Percentiles rank a stretch among this genome's conserved stretches.
Conservation (phyloP, 2,888 invertebrate species). For the Blastobasis lacticolella region DNA sequence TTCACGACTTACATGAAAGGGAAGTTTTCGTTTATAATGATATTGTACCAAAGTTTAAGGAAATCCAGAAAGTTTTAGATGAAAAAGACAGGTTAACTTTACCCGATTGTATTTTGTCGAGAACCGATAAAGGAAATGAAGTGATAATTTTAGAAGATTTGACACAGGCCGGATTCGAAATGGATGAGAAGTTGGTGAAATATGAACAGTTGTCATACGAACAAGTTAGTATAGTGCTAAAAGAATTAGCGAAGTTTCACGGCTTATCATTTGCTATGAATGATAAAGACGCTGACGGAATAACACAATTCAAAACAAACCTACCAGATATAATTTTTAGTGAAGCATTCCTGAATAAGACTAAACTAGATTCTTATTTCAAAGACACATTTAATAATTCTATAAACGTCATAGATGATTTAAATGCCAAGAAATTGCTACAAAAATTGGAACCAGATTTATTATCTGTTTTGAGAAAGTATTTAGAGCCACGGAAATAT, state of each 20-base stretch:
- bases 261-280: constrained; percentile 46
- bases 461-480: constrained; percentile 38
- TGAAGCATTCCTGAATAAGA: constrained; percentile 45
- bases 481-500: constrained; percentile 30
- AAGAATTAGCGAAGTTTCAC: constrained; percentile 54
- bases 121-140: constrained; percentile 38
- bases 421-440: constrained; percentile 34
- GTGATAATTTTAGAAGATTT: constrained; percentile 55
- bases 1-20: constrained; percentile 48
- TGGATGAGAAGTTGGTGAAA: constrained; percentile 32
- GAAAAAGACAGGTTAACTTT: constrained; percentile 30
- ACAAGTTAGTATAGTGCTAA: constrained; percentile 34
- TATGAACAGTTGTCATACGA: constrained; percentile 33
- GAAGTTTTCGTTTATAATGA: constrained; percentile 47
- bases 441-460: constrained; percentile 30
- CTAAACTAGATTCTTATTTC: constrained; percentile 47
- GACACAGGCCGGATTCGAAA: constrained; percentile 33
- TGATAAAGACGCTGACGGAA: constrained; percentile 25
- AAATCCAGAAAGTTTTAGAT: constrained; percentile 32
- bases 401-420: constrained; percentile 33
- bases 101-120: constrained; percentile 41
- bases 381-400: constrained; percentile 48
- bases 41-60: constrained; percentile 36
- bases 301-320: constrained; percentile 24
- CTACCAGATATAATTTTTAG: constrained; percentile 49